These are phyloP conservation scores for Apomyelois bistriatella DNA, from an alignment of 2,888 invertebrate species.

Conservation along the genomic window DNA sequence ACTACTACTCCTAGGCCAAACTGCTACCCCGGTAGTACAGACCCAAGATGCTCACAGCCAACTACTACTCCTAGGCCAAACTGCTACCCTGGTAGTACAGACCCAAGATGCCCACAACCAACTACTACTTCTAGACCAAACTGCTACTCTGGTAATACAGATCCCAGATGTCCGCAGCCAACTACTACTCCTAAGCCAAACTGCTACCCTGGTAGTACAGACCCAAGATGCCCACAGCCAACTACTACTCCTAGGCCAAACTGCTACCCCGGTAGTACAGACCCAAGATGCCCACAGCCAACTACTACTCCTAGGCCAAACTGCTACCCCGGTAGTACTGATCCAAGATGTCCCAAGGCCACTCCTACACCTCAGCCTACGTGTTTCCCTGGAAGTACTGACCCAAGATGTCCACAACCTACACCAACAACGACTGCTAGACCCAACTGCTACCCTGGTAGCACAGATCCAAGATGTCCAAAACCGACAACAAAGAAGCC, in stretches of 20 bases:
- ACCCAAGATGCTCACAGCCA: conserved; percentile 32
- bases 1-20: conserved; percentile 21
- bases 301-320: conserved; percentile 27
- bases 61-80: conserved; percentile 26
- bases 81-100: conserved; percentile 36
- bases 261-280: conserved; percentile 37
- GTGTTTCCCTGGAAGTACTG: conserved; percentile 29
- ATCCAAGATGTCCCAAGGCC: conserved; percentile 23
- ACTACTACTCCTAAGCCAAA: conserved; percentile 25
- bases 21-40: conserved; percentile 38
- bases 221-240: conserved; percentile 32
- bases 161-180: conserved; percentile 43
- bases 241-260: conserved; percentile 12
- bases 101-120: conserved; percentile 31
- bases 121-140: conserved; percentile 19
- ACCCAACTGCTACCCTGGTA: conserved; percentile 37
- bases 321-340: conserved; percentile 34
- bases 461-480: conserved; percentile 32
- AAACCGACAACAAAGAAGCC: conserved; percentile 31
- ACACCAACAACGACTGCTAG: conserved; percentile 25
- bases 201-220: conserved; percentile 37
- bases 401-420: conserved; percentile 27
- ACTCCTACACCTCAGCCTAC: conserved; percentile 19
- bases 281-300: conserved; percentile 36
- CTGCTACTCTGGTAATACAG: conserved; percentile 37